Base-by-base conservation (phyloP, 2,113 vertebrate species). In the Symphodus melops region DNA sequence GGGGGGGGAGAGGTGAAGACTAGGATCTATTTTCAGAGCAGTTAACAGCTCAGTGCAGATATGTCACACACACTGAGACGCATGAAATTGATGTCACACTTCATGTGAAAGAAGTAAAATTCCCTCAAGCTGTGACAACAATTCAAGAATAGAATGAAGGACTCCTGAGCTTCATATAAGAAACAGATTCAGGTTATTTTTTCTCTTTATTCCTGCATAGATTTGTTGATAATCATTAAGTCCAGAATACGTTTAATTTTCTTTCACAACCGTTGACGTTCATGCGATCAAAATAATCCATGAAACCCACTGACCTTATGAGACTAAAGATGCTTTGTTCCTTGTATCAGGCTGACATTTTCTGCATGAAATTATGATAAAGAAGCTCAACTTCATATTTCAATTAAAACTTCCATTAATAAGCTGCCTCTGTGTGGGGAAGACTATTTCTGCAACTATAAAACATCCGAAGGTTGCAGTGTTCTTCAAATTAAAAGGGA, bases 61-160 rank as follows among this genome's bases (percentile, higher is more conserved):
- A 72, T 51, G 78, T 74, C 69, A 69, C 75, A 84, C 75, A 71
- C 37, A 46, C 28, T 68, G 60, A 71, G 78, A 82, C 37, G 12
- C 65, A 87, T 88, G 75, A 90, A 80, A 87, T 88, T 17, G 68
- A 67, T 62, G 78, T 69, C 58, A 69, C 84, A 79, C 84, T 75
- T 72, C 53, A 72, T 54, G 63, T 69, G 80, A 42, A 75, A 57
- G 58, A 58, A 72, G 59, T 59, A 56, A 52, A 64, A 63, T 42
- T 64, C 52, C 68, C 61, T 49, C 41, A 39, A 5, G 36, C 71
- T 3, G 42, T 54, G 65, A 23, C 63, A 42, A 19, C 4, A 12
- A 62, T 71, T 67, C 49, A 21, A 23, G 55, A 75, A 54, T 44
- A 64, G 39, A 49, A 12, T 4, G 5, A 36, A 62, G 61, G 21